Evolutionary conservation across 1,140 invertebrate genomes (phyloP), one percentile per base, ranked within the genome.

Genomic region (Drosophila kanapiae): DNA sequence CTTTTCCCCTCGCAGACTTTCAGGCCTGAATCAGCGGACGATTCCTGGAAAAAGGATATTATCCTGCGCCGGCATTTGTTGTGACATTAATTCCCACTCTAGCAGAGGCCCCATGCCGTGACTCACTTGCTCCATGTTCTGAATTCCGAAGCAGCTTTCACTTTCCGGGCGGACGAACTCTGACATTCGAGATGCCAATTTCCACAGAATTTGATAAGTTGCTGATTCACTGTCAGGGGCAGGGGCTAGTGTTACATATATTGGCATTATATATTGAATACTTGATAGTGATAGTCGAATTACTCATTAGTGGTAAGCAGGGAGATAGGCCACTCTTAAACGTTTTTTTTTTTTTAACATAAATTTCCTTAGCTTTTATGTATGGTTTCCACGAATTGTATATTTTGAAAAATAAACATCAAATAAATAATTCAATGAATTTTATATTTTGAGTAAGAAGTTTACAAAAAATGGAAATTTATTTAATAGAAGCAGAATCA

Each of bases 21-120:
- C 10, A 23, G 53, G 68, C 43, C 86, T 90, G 86, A 90, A 70
- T 90, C 85, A 90, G 75, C 71, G 31, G 29, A 45, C 54, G 48
- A 90, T 90, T 90, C 85, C 81, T 75, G 86, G 85, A 90, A 90
- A 68, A 90, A 85, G 85, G 85, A 90, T 90, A 90, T 77, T 72
- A 86, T 90, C 81, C 83, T 85, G 86, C 82, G 82, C 53, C 71
- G 85, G 86, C 75, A 90, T 90, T 90, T 90, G 85, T 90, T 90
- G 62, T 91, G 85, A 76, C 85, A 80, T 80, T 75, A 74, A 70
- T 60, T 57, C 79, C 10, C 42, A 38, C 40, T 65, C 37, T 13
- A 14, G 31, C 68, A 57, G 57, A 49, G 53, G 51, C n/a, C 75
- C 51, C 51, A 27, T 49, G 37, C 27, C 63, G 71, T 90, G 85